Percentiles rank a stretch among this genome's conserved stretches.
These are phyloP conservation scores for Tiliqua scincoides DNA, from an alignment of 2,113 vertebrate species.

Conservation along the genomic window DNA sequence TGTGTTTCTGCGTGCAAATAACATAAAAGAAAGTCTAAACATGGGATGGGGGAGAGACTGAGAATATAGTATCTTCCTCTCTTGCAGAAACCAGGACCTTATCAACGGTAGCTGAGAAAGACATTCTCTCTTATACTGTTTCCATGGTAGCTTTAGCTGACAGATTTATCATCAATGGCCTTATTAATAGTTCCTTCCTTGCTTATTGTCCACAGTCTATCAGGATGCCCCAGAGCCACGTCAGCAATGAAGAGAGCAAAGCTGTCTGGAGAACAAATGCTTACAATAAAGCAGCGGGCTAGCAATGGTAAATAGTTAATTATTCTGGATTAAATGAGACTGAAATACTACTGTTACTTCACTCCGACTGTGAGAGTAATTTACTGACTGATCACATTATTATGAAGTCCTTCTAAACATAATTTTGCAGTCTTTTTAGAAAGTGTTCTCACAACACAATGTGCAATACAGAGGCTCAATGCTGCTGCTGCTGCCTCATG, in stretches of 20 bases:
- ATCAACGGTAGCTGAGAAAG: slow-evolving; percentile 14
- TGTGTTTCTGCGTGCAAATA: slow-evolving; percentile 31
- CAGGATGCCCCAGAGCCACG: slow-evolving; percentile 96
- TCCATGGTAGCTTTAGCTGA: slow-evolving; percentile 45
- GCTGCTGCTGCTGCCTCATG: neutral
- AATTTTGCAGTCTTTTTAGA: neutral
- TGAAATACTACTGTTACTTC: slow-evolving; percentile 5
- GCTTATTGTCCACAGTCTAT: slow-evolving; percentile 84
- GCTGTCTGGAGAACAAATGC: slow-evolving; percentile 96
- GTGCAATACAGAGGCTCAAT: neutral
- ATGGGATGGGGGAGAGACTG: slow-evolving; percentile 12
- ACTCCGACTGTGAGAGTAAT: neutral
- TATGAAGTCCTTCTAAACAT: neutral
- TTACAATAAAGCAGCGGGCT: slow-evolving; percentile 94
- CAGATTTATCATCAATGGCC: slow-evolving; percentile 46
- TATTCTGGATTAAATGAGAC: neutral
- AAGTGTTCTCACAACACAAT: neutral
- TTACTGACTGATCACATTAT: slow-evolving; percentile 3
- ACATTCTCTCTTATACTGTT: slow-evolving; percentile 40
- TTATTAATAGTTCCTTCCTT: slow-evolving; percentile 47
- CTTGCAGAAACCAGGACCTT: slow-evolving; percentile 14
- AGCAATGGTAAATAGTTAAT: slow-evolving; percentile 87
- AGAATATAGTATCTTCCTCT: slow-evolving; percentile 21
- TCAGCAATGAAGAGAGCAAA: slow-evolving; percentile 99
- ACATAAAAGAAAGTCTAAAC: neutral